Evolutionary conservation across 1,140 invertebrate genomes (phyloP), one percentile per base, ranked within the genome.

Genomic region (Drosophila suzukii): DNA sequence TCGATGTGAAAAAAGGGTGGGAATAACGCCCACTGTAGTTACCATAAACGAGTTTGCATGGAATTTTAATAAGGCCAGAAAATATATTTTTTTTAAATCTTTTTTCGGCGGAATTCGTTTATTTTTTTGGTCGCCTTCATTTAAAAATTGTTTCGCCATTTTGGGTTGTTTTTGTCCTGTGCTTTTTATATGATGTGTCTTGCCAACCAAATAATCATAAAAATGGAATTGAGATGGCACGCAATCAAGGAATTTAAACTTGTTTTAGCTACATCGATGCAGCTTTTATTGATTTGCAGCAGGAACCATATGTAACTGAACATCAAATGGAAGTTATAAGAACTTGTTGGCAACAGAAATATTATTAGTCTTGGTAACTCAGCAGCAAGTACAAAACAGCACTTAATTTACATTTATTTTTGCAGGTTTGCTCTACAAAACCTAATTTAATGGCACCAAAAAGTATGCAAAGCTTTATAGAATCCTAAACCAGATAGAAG

Each of bases 31-130:
- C 53, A 60, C 55, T 54, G 59, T 61, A 65, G 75, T 56, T 66
- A 61, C 61, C 83, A 88, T 83, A 86, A 83, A 81, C 82, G 82
- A 86, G 88, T 86, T 86, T 86, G 84, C 83, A 86, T 86, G 79
- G 83, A 86, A 86, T 86, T 86, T 86, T 86, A 86, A 86, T 86
- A 86, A 89, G 84, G 75, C 79, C 68, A 66, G 75, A 53, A 72
- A 71, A 78, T 63, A 82, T 68, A 5, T 76, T 70, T 59, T 43
- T 36, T 74, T 59, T 38, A n/a, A 38, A 44, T 46, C 41, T 34
- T 73, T 51, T 65, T 54, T 54, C 10, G 39, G 15, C 55, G 57
- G 60, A 41, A 55, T 63, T 34, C 44, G 30, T 66, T 51, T 53
- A 13, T 58, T 51, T 43, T 34, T 15, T 63, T 46, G 43, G 44